phyloP scores from a whole-genome alignment of 2,113 vertebrate genomes.

The Sus scrofa region DNA sequence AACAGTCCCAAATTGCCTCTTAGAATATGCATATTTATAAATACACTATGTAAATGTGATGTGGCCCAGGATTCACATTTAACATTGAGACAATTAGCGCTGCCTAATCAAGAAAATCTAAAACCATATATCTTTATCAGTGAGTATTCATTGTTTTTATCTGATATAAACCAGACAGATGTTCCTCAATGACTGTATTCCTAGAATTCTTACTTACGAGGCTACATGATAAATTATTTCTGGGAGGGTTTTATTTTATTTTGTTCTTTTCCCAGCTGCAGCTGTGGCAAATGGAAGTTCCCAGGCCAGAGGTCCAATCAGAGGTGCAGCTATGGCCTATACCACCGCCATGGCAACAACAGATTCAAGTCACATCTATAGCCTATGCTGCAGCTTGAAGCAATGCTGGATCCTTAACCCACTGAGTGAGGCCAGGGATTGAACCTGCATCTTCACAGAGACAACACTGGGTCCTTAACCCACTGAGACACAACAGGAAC shows the following conservation, averaged over 20 bases:
- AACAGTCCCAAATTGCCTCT: not conserved
- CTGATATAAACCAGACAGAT: not conserved
- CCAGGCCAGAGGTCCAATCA: no score
- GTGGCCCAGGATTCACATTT: not conserved
- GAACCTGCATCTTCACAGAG: no score
- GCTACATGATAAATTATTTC: not conserved
- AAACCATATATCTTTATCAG: not conserved
- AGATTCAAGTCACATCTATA: no score
- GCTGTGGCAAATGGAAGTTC: no score
- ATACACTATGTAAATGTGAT: not conserved
- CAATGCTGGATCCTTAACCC: no score
- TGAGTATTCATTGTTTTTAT: constrained; percentile 20
- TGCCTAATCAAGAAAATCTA: not conserved
- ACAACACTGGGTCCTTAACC: no score
- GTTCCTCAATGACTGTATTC: not conserved
- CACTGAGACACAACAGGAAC: no score
- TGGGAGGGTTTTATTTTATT: not conserved
- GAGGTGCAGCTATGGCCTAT: no score
- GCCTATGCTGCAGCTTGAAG: no score
- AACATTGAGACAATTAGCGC: not conserved
- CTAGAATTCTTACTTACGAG: not conserved
- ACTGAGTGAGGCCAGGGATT: no score
- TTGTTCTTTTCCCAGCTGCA: no score
- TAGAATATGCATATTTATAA: not conserved
- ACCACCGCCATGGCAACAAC: no score